Conservation (phyloP, 2,888 invertebrate species). For the Sinodicranocentrus sp. region DNA sequence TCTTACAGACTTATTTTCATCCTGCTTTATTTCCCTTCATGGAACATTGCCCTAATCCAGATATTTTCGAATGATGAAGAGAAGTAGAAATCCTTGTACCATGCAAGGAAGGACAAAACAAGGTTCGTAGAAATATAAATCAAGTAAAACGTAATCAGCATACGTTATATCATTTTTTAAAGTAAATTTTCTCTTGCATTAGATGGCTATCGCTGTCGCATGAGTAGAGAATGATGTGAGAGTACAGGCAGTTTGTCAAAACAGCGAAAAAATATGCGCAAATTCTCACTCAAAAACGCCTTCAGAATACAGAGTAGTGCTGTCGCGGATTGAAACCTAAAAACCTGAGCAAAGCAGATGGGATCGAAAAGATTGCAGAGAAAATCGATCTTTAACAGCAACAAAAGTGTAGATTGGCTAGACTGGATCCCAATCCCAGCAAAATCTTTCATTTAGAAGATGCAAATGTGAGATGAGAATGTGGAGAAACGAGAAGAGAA, state of each 20-base stretch:
- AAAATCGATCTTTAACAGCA: neutral
- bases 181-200: too few species aligned
- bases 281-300: neutral
- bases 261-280: neutral
- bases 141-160: too few species aligned
- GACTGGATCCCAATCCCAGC: too few species aligned
- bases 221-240: too few species aligned
- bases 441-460: constrained; percentile 1
- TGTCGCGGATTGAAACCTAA: neutral
- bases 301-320: neutral
- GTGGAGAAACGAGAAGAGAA: constrained; percentile 39
- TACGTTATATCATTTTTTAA: too few species aligned
- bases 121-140: too few species aligned
- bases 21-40: too few species aligned
- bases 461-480: constrained; percentile 39
- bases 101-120: neutral
- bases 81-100: neutral
- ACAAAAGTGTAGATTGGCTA: too few species aligned
- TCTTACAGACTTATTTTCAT: too few species aligned
- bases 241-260: neutral
- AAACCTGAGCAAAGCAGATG: neutral
- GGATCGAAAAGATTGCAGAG: neutral
- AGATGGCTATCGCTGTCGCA: too few species aligned
- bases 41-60: too few species aligned
- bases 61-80: too few species aligned